Conservation (phyloP, 2,113 vertebrate species). For the Phoenicopterus ruber region DNA sequence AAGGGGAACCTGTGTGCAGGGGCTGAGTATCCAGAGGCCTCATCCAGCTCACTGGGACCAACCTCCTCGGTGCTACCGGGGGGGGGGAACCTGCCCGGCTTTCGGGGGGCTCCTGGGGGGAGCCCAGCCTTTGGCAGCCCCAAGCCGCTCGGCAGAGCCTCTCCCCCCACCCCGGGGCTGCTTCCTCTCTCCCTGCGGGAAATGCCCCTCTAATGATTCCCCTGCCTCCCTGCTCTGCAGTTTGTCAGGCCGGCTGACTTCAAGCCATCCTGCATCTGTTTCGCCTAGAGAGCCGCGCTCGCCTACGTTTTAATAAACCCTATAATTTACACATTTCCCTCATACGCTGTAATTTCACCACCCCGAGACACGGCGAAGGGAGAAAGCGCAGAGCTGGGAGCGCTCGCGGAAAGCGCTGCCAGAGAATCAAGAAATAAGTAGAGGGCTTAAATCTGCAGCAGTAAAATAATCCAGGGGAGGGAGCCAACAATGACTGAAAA, state of each 20-base stretch:
- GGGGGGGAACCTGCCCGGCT: background rate
- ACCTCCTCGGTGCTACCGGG: no score
- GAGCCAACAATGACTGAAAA: constrained; percentile 71
- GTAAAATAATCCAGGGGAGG: constrained; percentile 67
- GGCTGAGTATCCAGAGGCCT: background rate
- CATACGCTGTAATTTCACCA: constrained; percentile 67
- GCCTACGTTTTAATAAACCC: constrained; percentile 63
- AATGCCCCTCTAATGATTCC: constrained; percentile 46
- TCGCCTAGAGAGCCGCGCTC: constrained; percentile 38
- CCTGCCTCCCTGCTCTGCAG: constrained; percentile 48
- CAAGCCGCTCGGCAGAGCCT: background rate
- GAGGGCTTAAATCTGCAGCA: constrained; percentile 55
- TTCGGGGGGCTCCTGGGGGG: background rate
- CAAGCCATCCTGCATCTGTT: constrained; percentile 56
- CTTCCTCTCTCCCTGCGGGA: constrained; percentile 52
- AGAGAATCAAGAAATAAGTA: constrained; percentile 46
- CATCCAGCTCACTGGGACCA: rapidly evolving
- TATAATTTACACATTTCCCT: constrained; percentile 75
- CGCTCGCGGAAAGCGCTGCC: constrained; percentile 22
- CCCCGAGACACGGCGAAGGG: constrained; percentile 28
- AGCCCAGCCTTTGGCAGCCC: background rate
- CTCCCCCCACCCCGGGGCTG: background rate
- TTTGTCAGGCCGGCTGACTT: constrained; percentile 50
- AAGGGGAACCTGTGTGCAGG: rapidly evolving
- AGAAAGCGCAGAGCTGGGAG: constrained; percentile 64